Conservation (phyloP, 2,113 vertebrate species). For the Plestiodon gilberti region DNA sequence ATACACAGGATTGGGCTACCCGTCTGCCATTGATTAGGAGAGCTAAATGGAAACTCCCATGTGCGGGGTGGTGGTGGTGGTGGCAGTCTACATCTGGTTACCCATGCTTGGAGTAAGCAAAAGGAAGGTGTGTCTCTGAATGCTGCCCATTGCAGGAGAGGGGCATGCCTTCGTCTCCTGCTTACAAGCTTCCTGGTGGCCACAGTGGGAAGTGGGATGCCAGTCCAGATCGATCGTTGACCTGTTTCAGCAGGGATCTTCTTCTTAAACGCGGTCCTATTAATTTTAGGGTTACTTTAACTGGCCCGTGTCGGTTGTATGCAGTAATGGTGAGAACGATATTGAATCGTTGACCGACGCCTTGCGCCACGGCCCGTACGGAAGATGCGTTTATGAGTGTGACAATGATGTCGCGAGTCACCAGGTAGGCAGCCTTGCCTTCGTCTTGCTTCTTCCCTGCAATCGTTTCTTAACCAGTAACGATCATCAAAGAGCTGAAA, state of each 20-base stretch:
- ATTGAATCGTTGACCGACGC: slow-evolving; percentile 82
- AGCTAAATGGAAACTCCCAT: no score
- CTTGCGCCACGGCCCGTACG: slow-evolving; percentile 79
- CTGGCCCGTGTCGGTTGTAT: slow-evolving; percentile 85
- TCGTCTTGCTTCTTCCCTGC: background rate
- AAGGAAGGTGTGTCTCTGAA: no score
- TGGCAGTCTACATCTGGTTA: no score
- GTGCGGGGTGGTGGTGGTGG: no score
- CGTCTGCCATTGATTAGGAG: no score
- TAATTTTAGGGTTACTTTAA: slow-evolving; percentile 70
- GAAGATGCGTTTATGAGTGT: slow-evolving; percentile 85
- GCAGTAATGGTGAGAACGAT: slow-evolving; percentile 72
- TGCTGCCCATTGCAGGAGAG: no score
- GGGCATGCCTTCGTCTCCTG: no score
- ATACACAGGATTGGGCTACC: no score
- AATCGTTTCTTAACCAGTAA: background rate
- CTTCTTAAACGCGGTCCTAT: background rate
- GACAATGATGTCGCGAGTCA: slow-evolving; percentile 87
- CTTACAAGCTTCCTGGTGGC: no score
- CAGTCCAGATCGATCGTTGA: background rate
- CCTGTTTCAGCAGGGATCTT: background rate
- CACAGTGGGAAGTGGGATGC: background rate
- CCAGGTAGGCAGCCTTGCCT: slow-evolving; percentile 71
- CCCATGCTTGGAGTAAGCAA: no score
- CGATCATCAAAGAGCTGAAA: background rate